Evolutionary conservation across 2,797 vertebrate genomes (phyloP), one percentile per base, ranked within the genome.

Genomic region (Rachycentron canadum): DNA sequence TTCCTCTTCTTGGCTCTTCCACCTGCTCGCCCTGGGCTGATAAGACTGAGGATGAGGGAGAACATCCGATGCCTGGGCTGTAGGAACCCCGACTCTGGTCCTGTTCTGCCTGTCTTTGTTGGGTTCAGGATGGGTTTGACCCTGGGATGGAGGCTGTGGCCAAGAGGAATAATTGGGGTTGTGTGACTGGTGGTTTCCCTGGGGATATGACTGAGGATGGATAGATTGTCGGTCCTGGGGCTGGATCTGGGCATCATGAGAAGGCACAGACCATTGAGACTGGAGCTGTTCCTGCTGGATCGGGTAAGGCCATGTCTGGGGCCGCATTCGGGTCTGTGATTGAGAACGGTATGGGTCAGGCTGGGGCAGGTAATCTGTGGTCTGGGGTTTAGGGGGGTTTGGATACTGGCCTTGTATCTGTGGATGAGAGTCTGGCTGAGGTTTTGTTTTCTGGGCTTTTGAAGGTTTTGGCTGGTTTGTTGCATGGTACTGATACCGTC

Each of bases 401-500:
- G 64, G 30, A 61, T 79, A n/a, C 16, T 68, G 45, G 0, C 34
- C 14, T 26, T 63, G 57, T 36, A 16, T 38, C 53, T 72, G 67
- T 2, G 17, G 28, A 49, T 60, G 56, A 30, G 58, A n/a, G 38
- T 55, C 55, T 61, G 58, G 9, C 60, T 64, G 78, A 60, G 49
- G 68, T 67, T 38, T 78, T 45, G 40, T 50, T 17, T 3, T 72
- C 11, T 59, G 60, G 32, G 34, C 6, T 58, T 86, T 85, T 38
- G 52, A 66, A 23, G 52, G 63, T 72, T 87, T 79, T 5, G 73
- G 57, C 28, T 83, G 73, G 25, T 84, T 80, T 65, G 62, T 49
- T 64, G 26, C 3, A 19, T 55, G 71, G 7, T 59, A 19, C 17
- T 68, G 65, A 57, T 63, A 7, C 9, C 36, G 30, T 21, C 58